Evolutionary conservation across 2,797 vertebrate genomes (phyloP).

Genomic region (Mus spretus): DNA sequence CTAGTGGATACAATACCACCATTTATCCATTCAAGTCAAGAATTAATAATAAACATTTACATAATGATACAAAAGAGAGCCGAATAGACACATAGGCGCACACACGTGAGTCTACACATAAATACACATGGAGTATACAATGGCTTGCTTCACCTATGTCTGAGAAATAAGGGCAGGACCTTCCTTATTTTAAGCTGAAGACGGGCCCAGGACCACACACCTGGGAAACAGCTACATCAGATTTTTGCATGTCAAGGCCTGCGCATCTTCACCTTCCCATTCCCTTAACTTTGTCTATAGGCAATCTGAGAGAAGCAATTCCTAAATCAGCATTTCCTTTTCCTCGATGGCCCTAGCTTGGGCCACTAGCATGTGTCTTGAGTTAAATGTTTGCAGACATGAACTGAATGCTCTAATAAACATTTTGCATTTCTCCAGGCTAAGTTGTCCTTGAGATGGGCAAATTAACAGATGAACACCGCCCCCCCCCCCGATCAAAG

Average conservation of each 20-base stretch:
- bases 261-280: neutral
- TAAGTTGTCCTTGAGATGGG: neutral
- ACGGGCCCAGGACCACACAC: neutral
- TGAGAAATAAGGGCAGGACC: neutral
- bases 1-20: neutral
- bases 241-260: neutral
- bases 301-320: neutral
- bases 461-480: fast-evolving
- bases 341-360: neutral
- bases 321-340: neutral
- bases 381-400: neutral
- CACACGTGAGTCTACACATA: neutral
- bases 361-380: neutral
- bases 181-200: neutral
- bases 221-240: neutral
- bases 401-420: neutral
- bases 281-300: neutral
- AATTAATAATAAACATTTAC: neutral
- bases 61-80: neutral
- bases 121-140: neutral
- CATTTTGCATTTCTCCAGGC: neutral
- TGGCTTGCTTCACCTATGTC: neutral
- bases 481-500: neutral
- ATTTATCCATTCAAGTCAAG: neutral
- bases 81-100: neutral